Conservation (phyloP, 2,113 vertebrate genomes). For the Dicentrarchus labrax region DNA sequence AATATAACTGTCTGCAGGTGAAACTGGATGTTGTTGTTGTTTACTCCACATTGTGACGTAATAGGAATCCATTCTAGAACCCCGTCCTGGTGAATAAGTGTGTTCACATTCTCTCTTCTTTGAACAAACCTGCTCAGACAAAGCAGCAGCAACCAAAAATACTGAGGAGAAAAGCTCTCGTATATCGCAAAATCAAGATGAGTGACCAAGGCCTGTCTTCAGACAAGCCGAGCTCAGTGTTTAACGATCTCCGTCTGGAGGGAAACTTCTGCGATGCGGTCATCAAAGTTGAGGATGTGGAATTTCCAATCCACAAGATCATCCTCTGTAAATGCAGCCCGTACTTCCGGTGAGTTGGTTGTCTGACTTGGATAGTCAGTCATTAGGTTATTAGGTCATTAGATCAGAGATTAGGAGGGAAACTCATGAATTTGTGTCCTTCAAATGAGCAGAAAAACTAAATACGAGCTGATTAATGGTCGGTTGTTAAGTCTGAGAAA, state of each 20-base stretch:
- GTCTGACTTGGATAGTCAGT: not conserved
- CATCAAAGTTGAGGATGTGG: slow-evolving; percentile 5
- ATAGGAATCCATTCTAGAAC: no score
- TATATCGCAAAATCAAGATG: slow-evolving; percentile 2
- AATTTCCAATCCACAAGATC: slow-evolving; percentile 54
- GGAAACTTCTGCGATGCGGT: slow-evolving; percentile 41
- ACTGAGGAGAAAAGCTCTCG: no score
- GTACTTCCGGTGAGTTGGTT: slow-evolving; percentile 49
- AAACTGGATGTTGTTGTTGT: no score
- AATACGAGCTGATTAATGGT: no score
- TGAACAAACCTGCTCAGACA: not conserved
- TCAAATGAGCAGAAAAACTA: not conserved
- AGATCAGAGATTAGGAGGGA: no score
- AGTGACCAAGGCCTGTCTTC: not conserved
- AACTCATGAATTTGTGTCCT: not conserved
- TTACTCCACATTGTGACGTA: no score
- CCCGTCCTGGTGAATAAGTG: no score
- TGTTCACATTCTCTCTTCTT: not conserved
- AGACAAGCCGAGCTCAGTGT: not conserved
- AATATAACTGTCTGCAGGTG: no score
- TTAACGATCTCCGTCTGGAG: not conserved
- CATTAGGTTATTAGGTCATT: no score
- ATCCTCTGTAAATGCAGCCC: slow-evolving; percentile 34
- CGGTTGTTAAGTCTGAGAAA: no score
- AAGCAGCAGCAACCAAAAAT: no score